Evolutionary conservation across 2,113 vertebrate genomes (phyloP).

Genomic region (Herpetotheres cachinnans): DNA sequence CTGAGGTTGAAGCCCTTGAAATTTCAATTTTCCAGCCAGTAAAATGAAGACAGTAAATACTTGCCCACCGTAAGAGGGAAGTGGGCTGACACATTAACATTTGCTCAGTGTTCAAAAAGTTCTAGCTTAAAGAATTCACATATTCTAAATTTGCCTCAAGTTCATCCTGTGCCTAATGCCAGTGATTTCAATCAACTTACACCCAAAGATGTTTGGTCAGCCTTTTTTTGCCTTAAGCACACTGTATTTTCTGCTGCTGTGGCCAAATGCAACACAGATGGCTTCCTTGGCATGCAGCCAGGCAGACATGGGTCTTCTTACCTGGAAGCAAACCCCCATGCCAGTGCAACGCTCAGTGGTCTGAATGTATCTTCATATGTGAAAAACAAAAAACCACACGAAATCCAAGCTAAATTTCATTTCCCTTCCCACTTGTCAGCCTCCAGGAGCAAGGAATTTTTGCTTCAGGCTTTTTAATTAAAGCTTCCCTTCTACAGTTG

Average conservation of each 20-base stretch:
- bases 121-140: background rate
- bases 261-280: slow-evolving; percentile 59
- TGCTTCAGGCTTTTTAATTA: slow-evolving; percentile 37
- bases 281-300: slow-evolving; percentile 1
- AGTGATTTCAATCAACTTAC: background rate
- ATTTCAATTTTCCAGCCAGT: slow-evolving; percentile 47
- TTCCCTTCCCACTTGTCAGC: slow-evolving; percentile 20
- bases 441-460: slow-evolving; percentile 31
- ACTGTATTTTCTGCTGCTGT: background rate
- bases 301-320: background rate
- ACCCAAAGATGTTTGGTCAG: background rate
- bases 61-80: background rate
- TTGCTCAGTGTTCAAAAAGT: background rate
- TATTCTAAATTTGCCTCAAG: background rate
- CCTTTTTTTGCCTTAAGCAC: background rate
- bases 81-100: background rate
- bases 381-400: background rate
- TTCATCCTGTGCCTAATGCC: background rate
- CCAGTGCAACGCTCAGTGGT: background rate
- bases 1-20: slow-evolving; percentile 46
- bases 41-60: slow-evolving; percentile 24
- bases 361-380: background rate
- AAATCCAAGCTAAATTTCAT: background rate
- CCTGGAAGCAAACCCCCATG: slow-evolving; percentile 26
- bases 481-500: slow-evolving; percentile 30